A percentile compares a stretch with the other conserved stretches of the same genome.
phyloP scores from a whole-genome alignment of 1,140 invertebrate genomes.

The Tenebrio molitor region DNA sequence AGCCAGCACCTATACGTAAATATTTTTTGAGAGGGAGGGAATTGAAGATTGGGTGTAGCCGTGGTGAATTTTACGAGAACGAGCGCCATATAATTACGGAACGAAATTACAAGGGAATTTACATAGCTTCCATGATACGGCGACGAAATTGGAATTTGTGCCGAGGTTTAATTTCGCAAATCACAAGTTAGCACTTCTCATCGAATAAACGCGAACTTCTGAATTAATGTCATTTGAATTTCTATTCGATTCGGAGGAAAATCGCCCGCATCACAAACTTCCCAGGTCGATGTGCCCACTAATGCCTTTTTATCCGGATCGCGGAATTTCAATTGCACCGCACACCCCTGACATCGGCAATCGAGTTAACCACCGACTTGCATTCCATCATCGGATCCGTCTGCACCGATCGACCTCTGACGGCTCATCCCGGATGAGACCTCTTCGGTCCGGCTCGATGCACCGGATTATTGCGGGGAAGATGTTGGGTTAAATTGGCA shows the following conservation, averaged over 20 bases:
- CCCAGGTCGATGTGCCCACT: constrained; percentile 26
- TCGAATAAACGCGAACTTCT: constrained; percentile 39
- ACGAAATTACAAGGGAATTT: constrained; percentile 33
- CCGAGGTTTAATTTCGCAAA: constrained; percentile 38
- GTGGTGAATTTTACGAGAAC: constrained; percentile 5
- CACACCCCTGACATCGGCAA: constrained; percentile 10
- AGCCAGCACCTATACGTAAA: too few relatives aligned
- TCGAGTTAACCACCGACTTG: constrained; percentile 3
- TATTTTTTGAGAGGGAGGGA: too few relatives aligned
- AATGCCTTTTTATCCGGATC: constrained; percentile 11
- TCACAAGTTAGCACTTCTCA: constrained; percentile 40
- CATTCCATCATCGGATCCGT: too few relatives aligned
- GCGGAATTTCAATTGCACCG: constrained; percentile 17
- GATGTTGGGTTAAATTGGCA: too few relatives aligned
- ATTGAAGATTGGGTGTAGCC: not conserved
- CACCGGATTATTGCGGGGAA: too few relatives aligned
- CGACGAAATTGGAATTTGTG: constrained; percentile 35
- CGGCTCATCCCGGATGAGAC: too few relatives aligned
- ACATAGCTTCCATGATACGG: constrained; percentile 37
- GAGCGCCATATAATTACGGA: constrained; percentile 25
- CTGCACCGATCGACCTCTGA: too few relatives aligned
- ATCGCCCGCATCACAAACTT: constrained; percentile 16
- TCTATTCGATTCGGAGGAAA: constrained; percentile 26
- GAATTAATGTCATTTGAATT: constrained; percentile 40
- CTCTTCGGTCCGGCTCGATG: too few relatives aligned